phyloP scores from a whole-genome alignment of 2,888 invertebrate species.

The Ectobius pallidus region DNA sequence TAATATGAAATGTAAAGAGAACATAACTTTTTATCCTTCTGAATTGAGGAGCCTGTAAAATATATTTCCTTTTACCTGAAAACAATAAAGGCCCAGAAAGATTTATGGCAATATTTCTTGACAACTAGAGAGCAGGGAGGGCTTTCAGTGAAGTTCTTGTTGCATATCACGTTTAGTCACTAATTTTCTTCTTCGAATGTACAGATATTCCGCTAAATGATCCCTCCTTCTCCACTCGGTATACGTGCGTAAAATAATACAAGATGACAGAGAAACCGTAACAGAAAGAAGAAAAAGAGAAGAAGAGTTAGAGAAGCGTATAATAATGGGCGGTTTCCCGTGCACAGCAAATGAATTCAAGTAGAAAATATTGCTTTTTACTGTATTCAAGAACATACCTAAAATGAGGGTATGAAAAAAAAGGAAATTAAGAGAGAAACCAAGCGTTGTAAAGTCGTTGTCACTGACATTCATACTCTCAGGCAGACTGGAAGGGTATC shows the following conservation, averaged over 20 bases:
- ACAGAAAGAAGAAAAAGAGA: background rate
- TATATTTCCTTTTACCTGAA: too few species aligned
- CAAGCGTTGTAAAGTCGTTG: background rate
- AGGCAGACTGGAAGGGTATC: background rate
- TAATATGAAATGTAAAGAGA: too few species aligned
- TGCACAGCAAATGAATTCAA: background rate
- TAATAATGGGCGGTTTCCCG: background rate
- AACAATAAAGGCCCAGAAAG: too few species aligned
- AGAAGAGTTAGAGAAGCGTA: background rate
- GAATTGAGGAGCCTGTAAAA: too few species aligned
- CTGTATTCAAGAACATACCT: background rate
- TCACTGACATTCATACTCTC: background rate
- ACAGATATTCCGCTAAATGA: background rate
- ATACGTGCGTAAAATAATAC: background rate
- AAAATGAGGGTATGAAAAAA: background rate
- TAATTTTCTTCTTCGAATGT: background rate
- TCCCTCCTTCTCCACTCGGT: background rate
- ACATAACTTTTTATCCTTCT: too few species aligned
- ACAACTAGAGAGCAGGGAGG: too few species aligned
- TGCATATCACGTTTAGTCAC: too few species aligned
- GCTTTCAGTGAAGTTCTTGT: too few species aligned
- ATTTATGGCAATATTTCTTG: too few species aligned
- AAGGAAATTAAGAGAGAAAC: background rate
- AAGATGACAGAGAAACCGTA: background rate
- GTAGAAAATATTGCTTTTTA: slow-evolving; percentile 1